Conservation (phyloP, 2,888 invertebrate species). For the Branchipolynoe longqiensis region DNA sequence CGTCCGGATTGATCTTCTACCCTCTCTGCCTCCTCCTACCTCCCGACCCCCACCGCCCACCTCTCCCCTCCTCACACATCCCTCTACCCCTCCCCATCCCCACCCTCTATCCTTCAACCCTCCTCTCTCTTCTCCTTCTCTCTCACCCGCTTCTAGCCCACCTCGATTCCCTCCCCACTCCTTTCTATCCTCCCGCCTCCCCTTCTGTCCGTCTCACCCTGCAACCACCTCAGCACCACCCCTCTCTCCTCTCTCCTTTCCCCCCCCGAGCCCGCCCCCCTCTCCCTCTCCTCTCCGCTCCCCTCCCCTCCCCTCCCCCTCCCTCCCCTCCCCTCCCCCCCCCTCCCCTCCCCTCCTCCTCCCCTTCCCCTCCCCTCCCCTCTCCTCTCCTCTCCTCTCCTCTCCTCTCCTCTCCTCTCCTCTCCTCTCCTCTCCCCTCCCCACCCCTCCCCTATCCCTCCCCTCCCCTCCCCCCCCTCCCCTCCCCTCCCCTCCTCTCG, state of each 20-base stretch:
- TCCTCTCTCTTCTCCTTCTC: neutral
- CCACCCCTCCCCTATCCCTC: neutral
- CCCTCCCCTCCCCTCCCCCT: neutral
- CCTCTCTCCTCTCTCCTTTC: too few species aligned
- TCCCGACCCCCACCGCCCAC: neutral
- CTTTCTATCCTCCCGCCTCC: too few species aligned
- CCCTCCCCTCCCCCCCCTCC: neutral
- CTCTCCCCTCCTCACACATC: neutral
- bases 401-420: too few species aligned
- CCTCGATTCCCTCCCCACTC: too few species aligned
- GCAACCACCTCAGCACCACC: too few species aligned
- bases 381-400: too few species aligned
- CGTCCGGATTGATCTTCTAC: neutral
- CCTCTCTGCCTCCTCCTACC: neutral
- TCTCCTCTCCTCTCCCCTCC: too few species aligned
- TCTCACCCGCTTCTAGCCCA: too few species aligned
- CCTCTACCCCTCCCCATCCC: neutral
- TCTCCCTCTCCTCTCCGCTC: neutral
- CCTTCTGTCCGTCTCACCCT: too few species aligned
- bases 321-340: slow-evolving; percentile 11
- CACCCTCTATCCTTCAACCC: neutral
- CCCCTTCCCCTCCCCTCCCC: neutral
- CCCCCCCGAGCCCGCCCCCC: too few species aligned
- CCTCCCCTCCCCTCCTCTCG: neutral
- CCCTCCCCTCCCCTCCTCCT: neutral